Percentiles rank a stretch among this genome's conserved stretches.
phyloP scores from a whole-genome alignment of 2,797 vertebrate species.

The Phylloscopus collybita region DNA sequence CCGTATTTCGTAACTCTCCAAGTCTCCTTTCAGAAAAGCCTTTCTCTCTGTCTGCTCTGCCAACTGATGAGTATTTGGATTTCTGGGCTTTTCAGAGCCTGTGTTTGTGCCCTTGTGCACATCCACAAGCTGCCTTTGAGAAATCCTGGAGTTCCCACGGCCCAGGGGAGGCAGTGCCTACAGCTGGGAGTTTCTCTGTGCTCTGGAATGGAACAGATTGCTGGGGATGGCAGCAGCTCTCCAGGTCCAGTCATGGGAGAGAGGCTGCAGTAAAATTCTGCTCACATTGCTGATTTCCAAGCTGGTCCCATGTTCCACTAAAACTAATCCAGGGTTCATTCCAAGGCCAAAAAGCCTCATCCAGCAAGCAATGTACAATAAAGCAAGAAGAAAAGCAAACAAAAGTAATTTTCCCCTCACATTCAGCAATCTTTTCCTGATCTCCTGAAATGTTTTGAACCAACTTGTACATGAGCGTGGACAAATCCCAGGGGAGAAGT shows the following conservation, averaged over 20 bases:
- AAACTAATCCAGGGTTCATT: background rate
- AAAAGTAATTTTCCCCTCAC: background rate
- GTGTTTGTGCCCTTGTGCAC: accelerated
- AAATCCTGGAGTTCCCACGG: background rate
- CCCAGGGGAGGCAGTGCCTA: background rate
- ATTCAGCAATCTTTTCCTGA: background rate
- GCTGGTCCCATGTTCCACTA: background rate
- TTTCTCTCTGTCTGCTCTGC: background rate
- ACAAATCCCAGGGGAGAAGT: background rate
- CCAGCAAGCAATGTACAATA: background rate
- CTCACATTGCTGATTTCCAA: background rate
- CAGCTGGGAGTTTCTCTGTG: background rate
- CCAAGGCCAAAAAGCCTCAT: conserved; percentile 6
- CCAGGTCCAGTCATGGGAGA: background rate
- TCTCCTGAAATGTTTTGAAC: background rate
- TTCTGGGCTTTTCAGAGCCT: background rate
- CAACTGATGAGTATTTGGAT: background rate
- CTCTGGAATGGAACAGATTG: background rate
- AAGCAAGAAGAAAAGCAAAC: background rate
- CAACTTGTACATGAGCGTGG: background rate
- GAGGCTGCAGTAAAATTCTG: background rate
- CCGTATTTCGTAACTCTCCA: background rate
- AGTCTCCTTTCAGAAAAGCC: background rate
- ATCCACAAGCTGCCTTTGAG: background rate
- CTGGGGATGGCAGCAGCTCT: background rate